Base-by-base conservation (phyloP, 2,797 vertebrate species). In the Pseudotriccus pelzelni region DNA sequence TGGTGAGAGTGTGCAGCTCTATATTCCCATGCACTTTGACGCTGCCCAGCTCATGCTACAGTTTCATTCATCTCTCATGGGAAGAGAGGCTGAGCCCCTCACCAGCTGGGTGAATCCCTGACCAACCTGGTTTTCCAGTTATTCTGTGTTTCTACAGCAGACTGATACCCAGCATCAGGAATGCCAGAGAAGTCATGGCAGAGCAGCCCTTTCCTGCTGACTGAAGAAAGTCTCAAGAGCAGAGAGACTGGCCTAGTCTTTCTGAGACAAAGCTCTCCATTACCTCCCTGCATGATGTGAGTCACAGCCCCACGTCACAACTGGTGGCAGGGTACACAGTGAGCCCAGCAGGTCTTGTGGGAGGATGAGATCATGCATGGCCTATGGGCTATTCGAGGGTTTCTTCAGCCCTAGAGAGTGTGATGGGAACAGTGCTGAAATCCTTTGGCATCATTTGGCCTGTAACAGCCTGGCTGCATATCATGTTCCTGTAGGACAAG, bases 11-110 rank as follows among this genome's bases (percentile, higher is more conserved):
- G 6, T 8, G 2, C 28, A 86, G 47, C 16, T 77, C 56, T 60
- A 3, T 0, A 0, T 41, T 74, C 30, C 52, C 4, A 1, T 15
- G 14, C 0, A 4, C 25, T 77, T 84, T 39, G 37, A n/a, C 47
- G 41, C 43, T 56, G 43, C 36, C 49, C 39, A 19, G 6, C 15
- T 56, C 5, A 7, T 18, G 6, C 18, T 72, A 39, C 32, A 52
- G 28, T 23, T 73, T 74, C n/a, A 23, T 46, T 36, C 3, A 1
- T 37, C 49, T 74, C 30, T 59, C 27, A 25, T 1, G 1, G 7
- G 36, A 94, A 68, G 36, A 75, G 23, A 56, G 14, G 3, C 15
- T 78, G 64, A 83, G 28, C 62, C 41, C 37, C 15, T 68, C n/a
- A 58, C 20, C 37, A 74, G 14, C 3, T 53, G 32, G 7, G 7